phyloP scores from a whole-genome alignment of 92 coral and sea anemone species.

The Palythoa grandiflora region DNA sequence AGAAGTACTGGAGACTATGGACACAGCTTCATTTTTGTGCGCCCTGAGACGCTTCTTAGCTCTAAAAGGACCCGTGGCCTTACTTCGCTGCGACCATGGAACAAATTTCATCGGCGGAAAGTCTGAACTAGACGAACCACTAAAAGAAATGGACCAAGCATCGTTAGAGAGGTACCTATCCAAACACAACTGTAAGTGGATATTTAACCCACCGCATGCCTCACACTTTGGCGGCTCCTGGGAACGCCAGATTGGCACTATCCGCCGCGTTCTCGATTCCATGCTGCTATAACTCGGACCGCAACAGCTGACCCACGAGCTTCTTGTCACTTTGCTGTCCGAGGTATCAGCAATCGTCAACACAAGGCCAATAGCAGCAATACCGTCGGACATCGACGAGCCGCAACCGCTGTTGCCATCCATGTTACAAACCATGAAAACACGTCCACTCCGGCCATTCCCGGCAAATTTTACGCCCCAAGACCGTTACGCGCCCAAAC shows the following conservation, averaged over 20 bases:
- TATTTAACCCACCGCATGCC: constrained; percentile 47
- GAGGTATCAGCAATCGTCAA: constrained; percentile 20
- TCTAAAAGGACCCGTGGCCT: constrained; percentile 1
- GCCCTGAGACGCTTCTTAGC: constrained; percentile 7
- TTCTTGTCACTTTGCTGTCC: constrained; percentile 6
- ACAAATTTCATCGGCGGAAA: constrained; percentile 20
- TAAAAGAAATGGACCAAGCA: constrained; percentile 11
- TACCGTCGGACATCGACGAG: not conserved
- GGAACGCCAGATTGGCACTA: constrained; percentile 27
- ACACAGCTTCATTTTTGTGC: not conserved
- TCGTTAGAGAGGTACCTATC: too few species aligned
- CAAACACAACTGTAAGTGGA: constrained; percentile 17
- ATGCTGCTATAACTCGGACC: constrained; percentile 16
- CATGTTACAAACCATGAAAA: not conserved
- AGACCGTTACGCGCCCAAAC: not conserved
- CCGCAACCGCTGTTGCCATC: not conserved
- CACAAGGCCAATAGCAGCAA: not conserved
- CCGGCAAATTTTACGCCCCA: not conserved
- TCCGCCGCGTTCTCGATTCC: not conserved
- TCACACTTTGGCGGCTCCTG: constrained; percentile 44
- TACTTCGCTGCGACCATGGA: constrained; percentile 1
- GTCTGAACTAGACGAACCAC: constrained; percentile 1
- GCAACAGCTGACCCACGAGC: constrained; percentile 21
- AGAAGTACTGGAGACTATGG: constrained; percentile 40
- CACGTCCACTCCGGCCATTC: not conserved